These are phyloP conservation scores for Drosophila paramelanica DNA, from an alignment of 2,888 invertebrate species.

Conservation along the genomic window DNA sequence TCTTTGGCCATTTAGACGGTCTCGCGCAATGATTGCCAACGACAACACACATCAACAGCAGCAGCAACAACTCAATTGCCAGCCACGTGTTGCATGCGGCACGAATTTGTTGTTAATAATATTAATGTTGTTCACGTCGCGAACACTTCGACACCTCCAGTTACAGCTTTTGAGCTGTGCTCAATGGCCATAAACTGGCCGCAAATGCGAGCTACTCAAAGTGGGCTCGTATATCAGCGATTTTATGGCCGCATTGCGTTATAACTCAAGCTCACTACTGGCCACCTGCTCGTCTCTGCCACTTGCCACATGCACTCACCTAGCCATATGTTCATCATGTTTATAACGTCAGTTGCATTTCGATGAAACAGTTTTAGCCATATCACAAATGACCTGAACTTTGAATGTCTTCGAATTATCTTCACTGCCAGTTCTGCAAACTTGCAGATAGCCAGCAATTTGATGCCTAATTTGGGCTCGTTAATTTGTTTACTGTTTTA, in stretches of 20 bases:
- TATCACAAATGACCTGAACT: slow-evolving; percentile 19
- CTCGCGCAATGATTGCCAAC: slow-evolving; percentile 31
- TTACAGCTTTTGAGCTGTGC: slow-evolving; percentile 21
- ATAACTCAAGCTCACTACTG: slow-evolving; percentile 60
- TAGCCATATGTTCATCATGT: slow-evolving; percentile 1
- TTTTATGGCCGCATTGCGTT: slow-evolving; percentile 67
- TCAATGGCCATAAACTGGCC: slow-evolving; percentile 43
- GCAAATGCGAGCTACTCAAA: slow-evolving; percentile 66
- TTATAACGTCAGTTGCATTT: slow-evolving; percentile 19
- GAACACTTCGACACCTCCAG: slow-evolving; percentile 46
- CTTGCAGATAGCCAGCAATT: slow-evolving; percentile 15
- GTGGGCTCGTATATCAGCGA: slow-evolving; percentile 65
- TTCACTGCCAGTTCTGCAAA: slow-evolving; percentile 7
- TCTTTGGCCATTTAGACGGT: slow-evolving; percentile 55
- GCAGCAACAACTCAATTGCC: slow-evolving; percentile 52
- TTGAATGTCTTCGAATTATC: slow-evolving; percentile 12
- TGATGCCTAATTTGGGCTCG: slow-evolving; percentile 11
- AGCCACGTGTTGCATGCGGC: slow-evolving; percentile 76
- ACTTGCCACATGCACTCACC: slow-evolving; percentile 2
- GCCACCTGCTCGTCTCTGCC: slow-evolving; percentile 64
- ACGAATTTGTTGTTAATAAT: slow-evolving; percentile 72
- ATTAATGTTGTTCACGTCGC: slow-evolving; percentile 64
- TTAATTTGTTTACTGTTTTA: slow-evolving; percentile 21
- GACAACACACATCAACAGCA: slow-evolving; percentile 11
- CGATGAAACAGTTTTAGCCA: slow-evolving; percentile 9